Conservation (phyloP, 30 jellyfish, hydroid and myxozoan species). For the Calvadosia cruxmelitensis region DNA sequence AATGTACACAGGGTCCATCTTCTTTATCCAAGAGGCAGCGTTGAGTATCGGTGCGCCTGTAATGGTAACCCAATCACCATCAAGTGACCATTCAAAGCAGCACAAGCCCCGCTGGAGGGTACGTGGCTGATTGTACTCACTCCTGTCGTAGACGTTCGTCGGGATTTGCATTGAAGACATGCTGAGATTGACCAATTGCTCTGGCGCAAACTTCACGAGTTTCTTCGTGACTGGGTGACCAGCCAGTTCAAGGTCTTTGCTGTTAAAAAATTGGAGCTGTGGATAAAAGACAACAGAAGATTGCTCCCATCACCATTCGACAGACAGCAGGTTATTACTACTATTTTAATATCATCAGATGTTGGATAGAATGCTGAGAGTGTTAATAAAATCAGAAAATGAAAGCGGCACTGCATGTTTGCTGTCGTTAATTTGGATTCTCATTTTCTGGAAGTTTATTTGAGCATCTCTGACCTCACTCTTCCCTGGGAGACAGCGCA, state of each 20-base stretch:
- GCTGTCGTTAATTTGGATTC: no score
- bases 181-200: conserved; percentile 16
- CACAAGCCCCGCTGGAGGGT: no score
- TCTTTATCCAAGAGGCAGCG: background rate
- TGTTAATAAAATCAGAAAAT: no score
- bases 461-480: no score
- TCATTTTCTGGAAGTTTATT: no score
- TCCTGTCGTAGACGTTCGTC: conserved; percentile 23
- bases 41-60: background rate
- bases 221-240: conserved; percentile 16
- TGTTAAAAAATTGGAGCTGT: conserved; percentile 38
- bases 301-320: background rate
- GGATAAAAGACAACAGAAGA: background rate
- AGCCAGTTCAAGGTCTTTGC: conserved; percentile 24
- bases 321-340: background rate
- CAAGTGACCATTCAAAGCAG: no score
- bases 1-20: background rate
- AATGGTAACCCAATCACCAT: no score
- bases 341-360: background rate
- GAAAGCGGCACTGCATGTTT: no score
- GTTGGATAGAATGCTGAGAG: no score
- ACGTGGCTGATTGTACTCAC: conserved; percentile 37
- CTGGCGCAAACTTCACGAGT: conserved; percentile 30
- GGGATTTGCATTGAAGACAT: conserved; percentile 29
- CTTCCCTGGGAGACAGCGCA: no score